Evolutionary conservation across 1,140 invertebrate species (phyloP).

Genomic region (Stegodyphus mimosarum): DNA sequence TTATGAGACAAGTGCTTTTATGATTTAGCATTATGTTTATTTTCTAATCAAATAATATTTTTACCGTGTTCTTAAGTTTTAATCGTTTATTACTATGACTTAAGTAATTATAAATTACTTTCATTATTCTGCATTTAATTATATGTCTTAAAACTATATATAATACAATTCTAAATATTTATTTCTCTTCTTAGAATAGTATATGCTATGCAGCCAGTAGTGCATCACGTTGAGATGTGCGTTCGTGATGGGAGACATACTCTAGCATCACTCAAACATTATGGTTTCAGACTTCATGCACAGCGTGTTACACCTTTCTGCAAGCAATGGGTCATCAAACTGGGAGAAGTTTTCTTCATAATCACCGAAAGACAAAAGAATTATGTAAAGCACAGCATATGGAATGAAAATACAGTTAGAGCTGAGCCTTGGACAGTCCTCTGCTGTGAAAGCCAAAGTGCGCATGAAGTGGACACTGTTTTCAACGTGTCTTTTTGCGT

Average conservation of each 20-base stretch:
- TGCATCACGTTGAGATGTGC: slow-evolving; percentile 72
- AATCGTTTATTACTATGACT: no score
- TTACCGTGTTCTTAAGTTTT: no score
- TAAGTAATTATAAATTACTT: no score
- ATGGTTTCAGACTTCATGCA: slow-evolving; percentile 67
- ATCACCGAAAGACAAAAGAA: slow-evolving; percentile 65
- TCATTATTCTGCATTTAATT: no score
- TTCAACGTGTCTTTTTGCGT: slow-evolving; percentile 71
- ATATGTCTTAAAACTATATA: no score
- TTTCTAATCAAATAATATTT: no score
- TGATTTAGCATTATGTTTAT: no score
- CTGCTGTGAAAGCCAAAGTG: slow-evolving; percentile 66
- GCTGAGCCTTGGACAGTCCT: slow-evolving; percentile 65
- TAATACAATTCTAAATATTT: not conserved
- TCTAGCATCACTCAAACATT: slow-evolving; percentile 65
- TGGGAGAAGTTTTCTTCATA: slow-evolving; percentile 67
- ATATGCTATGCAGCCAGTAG: slow-evolving; percentile 21
- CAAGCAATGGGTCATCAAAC: slow-evolving; percentile 67
- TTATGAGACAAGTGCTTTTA: no score
- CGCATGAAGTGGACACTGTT: slow-evolving; percentile 68
- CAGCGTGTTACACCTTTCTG: slow-evolving; percentile 64
- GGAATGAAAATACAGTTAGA: not conserved
- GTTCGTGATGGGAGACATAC: slow-evolving; percentile 65
- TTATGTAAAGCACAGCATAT: not conserved
- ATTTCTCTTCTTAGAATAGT: slow-evolving; percentile 11